Percentiles rank a stretch among this genome's conserved stretches.
Conservation (phyloP, 2,113 vertebrate species). For the Eclectus roratus region DNA sequence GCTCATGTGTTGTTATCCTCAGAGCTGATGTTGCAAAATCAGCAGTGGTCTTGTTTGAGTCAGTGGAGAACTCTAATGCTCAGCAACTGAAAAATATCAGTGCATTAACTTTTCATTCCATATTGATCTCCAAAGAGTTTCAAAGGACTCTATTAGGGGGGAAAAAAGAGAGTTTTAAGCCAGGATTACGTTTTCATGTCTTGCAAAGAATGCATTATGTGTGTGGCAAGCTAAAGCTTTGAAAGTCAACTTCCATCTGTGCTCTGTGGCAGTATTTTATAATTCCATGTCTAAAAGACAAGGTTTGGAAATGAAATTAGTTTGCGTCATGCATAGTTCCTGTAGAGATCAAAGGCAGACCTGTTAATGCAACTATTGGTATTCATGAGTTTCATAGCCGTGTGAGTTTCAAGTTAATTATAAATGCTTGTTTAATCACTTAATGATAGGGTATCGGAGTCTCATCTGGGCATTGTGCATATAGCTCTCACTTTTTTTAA, state of each 20-base stretch:
- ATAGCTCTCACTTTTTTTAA: constrained; percentile 28
- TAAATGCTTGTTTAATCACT: constrained; percentile 57
- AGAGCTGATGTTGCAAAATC: constrained; percentile 4
- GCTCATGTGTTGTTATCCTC: background rate
- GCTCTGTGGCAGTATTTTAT: background rate
- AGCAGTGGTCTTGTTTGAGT: background rate
- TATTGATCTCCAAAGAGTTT: constrained; percentile 42
- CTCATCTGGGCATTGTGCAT: constrained; percentile 45
- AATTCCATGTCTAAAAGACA: constrained; percentile 11
- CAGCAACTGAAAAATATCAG: constrained; percentile 11
- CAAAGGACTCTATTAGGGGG: background rate
- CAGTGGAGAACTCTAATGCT: background rate
- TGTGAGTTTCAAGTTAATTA: constrained; percentile 62
- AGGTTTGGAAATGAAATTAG: constrained; percentile 45
- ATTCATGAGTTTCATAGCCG: constrained; percentile 38
- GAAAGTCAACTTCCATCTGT: constrained; percentile 23
- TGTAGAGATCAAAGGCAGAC: constrained; percentile 55
- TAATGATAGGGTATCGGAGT: constrained; percentile 40
- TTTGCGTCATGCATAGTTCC: constrained; percentile 33
- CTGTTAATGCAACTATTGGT: constrained; percentile 59
- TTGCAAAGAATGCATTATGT: constrained; percentile 1
- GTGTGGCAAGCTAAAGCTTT: constrained; percentile 32
- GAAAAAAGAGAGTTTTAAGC: background rate
- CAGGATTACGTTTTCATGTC: constrained; percentile 34
- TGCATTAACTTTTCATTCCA: background rate